A percentile compares a stretch with the other conserved stretches of the same genome.
Evolutionary conservation across 2,888 invertebrate genomes (phyloP).

Genomic region (Rhopalosiphum nymphaeae): DNA sequence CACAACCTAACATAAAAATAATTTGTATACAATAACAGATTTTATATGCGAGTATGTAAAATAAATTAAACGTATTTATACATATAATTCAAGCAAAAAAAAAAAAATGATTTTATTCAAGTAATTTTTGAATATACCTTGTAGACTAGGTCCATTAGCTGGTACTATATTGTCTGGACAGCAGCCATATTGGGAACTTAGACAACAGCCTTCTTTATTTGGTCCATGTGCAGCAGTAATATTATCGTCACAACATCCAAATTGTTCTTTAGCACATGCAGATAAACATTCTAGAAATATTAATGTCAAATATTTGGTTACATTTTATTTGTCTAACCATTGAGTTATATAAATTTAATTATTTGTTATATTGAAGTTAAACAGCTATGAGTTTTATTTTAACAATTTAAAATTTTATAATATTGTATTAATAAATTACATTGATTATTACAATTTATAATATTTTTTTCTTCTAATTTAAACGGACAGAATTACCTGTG

Average conservation of each 20-base stretch:
- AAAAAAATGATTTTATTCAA: neutral
- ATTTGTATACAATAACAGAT: neutral
- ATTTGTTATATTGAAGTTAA: neutral
- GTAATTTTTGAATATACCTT: constrained; percentile 72
- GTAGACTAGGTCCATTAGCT: constrained; percentile 83
- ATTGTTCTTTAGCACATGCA: constrained; percentile 69
- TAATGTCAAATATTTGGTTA: neutral
- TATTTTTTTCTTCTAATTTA: neutral
- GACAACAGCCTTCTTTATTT: constrained; percentile 79
- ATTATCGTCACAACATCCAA: constrained; percentile 85
- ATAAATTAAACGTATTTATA: neutral
- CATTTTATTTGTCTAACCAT: neutral
- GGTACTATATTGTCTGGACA: constrained; percentile 89
- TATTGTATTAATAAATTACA: neutral
- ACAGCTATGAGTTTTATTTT: neutral
- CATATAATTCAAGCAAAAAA: neutral
- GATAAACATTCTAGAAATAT: constrained; percentile 42
- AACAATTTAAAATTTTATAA: neutral
- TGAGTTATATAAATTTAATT: neutral
- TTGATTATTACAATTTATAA: neutral
- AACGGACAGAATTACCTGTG: constrained; percentile 22
- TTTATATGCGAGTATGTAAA: neutral
- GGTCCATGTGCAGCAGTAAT: constrained; percentile 76
- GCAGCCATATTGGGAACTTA: constrained; percentile 83
- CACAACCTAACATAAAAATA: constrained; percentile 75